Evolutionary conservation across 2,888 invertebrate species (phyloP).

Genomic region (Micoletzkya japonica): DNA sequence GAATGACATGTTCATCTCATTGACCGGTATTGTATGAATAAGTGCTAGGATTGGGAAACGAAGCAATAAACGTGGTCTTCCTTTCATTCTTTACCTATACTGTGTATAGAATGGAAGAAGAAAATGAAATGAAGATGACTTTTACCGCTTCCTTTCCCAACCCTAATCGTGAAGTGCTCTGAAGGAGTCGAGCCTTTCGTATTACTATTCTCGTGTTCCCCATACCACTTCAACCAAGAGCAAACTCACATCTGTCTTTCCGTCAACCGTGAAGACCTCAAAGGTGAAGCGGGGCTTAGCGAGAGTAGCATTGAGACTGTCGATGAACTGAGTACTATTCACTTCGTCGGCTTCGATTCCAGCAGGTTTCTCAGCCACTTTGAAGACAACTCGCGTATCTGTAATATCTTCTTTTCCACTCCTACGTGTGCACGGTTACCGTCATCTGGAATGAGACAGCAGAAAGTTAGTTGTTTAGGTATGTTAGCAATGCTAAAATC

Average conservation of each 20-base stretch:
- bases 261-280: neutral
- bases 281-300: neutral
- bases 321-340: neutral
- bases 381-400: constrained; percentile 14
- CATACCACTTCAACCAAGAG: too few relatives aligned
- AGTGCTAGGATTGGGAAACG: too few relatives aligned
- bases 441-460: neutral
- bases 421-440: neutral
- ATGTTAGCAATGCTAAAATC: neutral
- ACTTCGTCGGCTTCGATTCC: constrained; percentile 7
- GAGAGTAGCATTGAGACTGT: neutral
- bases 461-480: neutral
- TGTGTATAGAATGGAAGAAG: too few relatives aligned
- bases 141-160: too few relatives aligned
- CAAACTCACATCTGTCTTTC: too few relatives aligned
- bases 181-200: too few relatives aligned
- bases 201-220: too few relatives aligned
- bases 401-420: neutral
- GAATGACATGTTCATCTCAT: neutral
- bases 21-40: too few relatives aligned
- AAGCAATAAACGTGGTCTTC: too few relatives aligned
- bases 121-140: too few relatives aligned
- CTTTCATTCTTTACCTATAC: too few relatives aligned
- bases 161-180: too few relatives aligned
- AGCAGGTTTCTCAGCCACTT: constrained; percentile 1